Base-by-base conservation (phyloP, 1,140 invertebrate genomes). In the Drosophila eugracilis region DNA sequence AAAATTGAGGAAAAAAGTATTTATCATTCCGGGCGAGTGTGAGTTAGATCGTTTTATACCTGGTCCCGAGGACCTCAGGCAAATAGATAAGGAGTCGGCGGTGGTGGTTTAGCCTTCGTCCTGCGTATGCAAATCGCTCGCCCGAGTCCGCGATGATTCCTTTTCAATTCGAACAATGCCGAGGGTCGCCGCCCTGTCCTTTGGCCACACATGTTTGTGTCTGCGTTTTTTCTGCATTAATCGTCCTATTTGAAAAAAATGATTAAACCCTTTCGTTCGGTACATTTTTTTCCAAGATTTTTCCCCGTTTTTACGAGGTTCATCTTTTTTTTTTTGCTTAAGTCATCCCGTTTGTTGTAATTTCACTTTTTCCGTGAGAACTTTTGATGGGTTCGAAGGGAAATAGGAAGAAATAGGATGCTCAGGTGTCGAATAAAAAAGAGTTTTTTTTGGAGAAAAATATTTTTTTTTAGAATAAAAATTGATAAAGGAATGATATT, bases 331-430 rank as follows among this genome's bases (percentile, higher is more conserved):
- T 81, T 72, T 58, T 78, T 59, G 42, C 49, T 39, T 54, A 63
- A 69, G 62, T 81, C 69, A 70, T 86, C 69, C 83, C 83, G 83
- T 81, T 81, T 81, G 69, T 60, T 48, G 69, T 72, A 78, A 71
- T 90, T 89, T 89, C 80, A 89, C 85, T 90, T 89, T 89, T 89
- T 72, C 42, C 85, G 80, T 89, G 85, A 85, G 85, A 89, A 89
- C 67, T 74, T 78, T 50, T 49, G 17, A 21, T 10, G 34, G 41
- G 17, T 32, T 39, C 24, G 39, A 5, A 14, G 14, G n/a, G 21
- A 36, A 34, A 32, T 9, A 28, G 10, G 7, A 5, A 12, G 17
- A 59, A 36, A 44, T 28, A 24, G 9, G 34, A 41, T 15, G 55
- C 45, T 66, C 36, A 66, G 67, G 52, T 57, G 67, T 24, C 22